These are phyloP conservation scores for Tinamus major DNA, from an alignment of 2,797 vertebrate genomes.

Conservation along the genomic window DNA sequence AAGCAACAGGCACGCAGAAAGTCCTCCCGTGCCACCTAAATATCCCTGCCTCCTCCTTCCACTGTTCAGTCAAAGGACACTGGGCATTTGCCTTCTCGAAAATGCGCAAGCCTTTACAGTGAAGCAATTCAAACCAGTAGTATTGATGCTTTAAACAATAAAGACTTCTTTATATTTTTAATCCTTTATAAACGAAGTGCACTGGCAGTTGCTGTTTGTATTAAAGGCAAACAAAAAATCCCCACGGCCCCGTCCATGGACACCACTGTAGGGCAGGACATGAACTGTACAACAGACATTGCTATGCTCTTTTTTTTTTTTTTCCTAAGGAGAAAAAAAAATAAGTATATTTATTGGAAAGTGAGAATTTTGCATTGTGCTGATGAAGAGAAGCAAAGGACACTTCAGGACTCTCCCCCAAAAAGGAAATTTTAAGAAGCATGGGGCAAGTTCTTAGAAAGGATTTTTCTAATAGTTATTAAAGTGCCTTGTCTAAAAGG, in stretches of 20 bases:
- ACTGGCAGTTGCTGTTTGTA: conserved; percentile 56
- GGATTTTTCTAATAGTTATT: no score
- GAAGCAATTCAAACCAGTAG: conserved; percentile 64
- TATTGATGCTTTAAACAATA: conserved; percentile 68
- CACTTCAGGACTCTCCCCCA: neutral
- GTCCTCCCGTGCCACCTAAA: conserved; percentile 39
- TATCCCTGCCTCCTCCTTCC: conserved; percentile 41
- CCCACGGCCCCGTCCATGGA: neutral
- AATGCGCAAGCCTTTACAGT: conserved; percentile 58
- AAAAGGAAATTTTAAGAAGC: conserved; percentile 10
- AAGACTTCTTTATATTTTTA: conserved; percentile 70
- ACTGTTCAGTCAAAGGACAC: conserved; percentile 64
- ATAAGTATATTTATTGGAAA: conserved; percentile 83
- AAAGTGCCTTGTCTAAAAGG: conserved; percentile 26
- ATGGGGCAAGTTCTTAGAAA: neutral
- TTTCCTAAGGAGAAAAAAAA: conserved; percentile 49
- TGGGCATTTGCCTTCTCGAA: conserved; percentile 65
- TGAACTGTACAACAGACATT: conserved; percentile 48
- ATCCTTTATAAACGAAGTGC: conserved; percentile 53
- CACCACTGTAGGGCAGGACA: conserved; percentile 76
- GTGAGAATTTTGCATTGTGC: conserved; percentile 32
- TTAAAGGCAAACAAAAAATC: conserved; percentile 30
- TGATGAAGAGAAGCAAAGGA: conserved; percentile 42
- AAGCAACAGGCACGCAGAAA: conserved; percentile 36
- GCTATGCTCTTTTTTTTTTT: conserved; percentile 28